Base-by-base conservation (phyloP, 2,888 invertebrate species). In the Teinopalpus imperialis region DNA sequence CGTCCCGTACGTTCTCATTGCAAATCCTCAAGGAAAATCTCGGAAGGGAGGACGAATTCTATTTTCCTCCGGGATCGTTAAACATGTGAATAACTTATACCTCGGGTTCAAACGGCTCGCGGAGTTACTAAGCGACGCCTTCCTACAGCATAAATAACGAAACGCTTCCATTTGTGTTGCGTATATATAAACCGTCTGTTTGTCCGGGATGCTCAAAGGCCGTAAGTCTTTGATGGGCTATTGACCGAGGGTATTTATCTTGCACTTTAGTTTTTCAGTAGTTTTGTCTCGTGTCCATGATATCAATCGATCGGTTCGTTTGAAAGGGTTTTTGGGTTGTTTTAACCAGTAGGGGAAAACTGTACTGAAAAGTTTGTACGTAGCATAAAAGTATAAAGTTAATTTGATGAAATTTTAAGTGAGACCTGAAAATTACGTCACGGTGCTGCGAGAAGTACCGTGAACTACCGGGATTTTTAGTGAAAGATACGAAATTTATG, bases 71-170 rank as follows among this genome's bases (percentile, higher is more conserved):
- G 60, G 64, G 68, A 49, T 63, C 60, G 62, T 65, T 66, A 69
- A 59, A 66, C 61, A 66, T 58, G 57, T 71, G 75, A 78, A 77
- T 74, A 74, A 69, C 66, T 76, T 66, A 74, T 61, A 59, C 48
- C 20, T 30, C 41, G 44, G 40, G 45, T 39, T 43, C 45, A 44
- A 41, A 47, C 42, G 42, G 35, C 27, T 10, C 39, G 37, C 44
- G 44, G 41, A 46, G 43, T 49, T 49, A 52, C 48, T 55, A 48
- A 52, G 52, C 48, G 50, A 45, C 42, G 41, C 21, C 21, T 20
- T 21, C n/a, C 14, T 36, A 13, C 9, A 2, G 16, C 23, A 43
- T 43, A 30, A 36, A 36, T 43, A 36, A 43, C 29, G 14, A 23
- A 12, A n/a, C 26, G 14, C 12, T n/a, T 12, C 20, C 21, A 9